Percentiles rank a stretch among this genome's conserved stretches.
These are phyloP conservation scores for Gryllus longicercus DNA, from an alignment of 2,888 invertebrate species.

Conservation along the genomic window DNA sequence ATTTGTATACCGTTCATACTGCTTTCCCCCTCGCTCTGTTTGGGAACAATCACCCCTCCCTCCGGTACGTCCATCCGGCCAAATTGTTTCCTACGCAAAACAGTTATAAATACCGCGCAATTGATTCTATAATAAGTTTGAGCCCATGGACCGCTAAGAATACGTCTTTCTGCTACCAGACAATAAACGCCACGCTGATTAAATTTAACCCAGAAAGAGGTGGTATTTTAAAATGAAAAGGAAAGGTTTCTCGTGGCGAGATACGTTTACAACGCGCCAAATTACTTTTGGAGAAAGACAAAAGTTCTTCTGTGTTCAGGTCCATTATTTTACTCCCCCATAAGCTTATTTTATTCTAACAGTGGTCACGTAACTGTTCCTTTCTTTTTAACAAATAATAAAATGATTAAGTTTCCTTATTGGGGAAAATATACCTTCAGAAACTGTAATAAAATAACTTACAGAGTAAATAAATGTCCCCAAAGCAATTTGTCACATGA, in stretches of 20 bases:
- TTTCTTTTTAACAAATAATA: too few species aligned
- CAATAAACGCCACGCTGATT: neutral
- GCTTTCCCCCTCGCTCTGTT: neutral
- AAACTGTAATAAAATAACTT: too few species aligned
- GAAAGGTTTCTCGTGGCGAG: neutral
- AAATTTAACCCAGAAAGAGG: conserved; percentile 17
- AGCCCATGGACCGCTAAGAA: neutral
- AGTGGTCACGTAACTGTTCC: too few species aligned
- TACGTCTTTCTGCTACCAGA: neutral
- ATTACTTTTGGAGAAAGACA: neutral
- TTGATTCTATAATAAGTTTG: conserved; percentile 3
- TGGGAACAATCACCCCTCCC: neutral
- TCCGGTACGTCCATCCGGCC: neutral
- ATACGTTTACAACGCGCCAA: neutral
- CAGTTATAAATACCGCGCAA: neutral
- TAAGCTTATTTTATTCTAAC: neutral
- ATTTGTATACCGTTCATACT: conserved; percentile 17
- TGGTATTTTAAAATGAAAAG: neutral
- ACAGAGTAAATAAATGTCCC: too few species aligned
- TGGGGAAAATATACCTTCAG: too few species aligned
- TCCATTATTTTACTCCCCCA: neutral
- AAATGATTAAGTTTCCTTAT: too few species aligned
- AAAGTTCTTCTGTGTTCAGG: neutral
- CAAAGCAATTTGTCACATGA: too few species aligned
- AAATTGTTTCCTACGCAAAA: neutral